Conservation (phyloP, 2,113 vertebrate genomes). For the Cyphomyrus discorhynchus region DNA sequence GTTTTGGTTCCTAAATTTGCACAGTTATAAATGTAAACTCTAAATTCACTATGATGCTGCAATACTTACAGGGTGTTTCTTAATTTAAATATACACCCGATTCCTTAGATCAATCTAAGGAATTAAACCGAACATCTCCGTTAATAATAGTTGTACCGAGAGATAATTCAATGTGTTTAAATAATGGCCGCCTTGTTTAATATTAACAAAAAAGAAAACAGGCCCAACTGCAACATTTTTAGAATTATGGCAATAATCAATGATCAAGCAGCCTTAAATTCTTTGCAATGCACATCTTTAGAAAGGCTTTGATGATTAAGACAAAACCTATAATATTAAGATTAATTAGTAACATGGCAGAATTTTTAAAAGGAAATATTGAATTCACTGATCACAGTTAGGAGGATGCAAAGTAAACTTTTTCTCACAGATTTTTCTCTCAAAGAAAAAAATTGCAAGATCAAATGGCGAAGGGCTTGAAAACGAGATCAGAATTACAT, state of each 20-base stretch:
- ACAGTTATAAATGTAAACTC: slow-evolving; percentile 10
- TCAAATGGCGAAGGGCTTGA: background rate
- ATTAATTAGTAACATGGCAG: background rate
- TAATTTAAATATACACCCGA: background rate
- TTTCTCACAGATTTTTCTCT: background rate
- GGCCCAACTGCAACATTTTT: background rate
- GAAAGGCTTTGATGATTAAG: background rate
- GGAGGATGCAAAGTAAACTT: background rate
- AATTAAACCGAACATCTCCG: background rate
- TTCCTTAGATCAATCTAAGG: background rate
- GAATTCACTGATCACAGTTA: background rate
- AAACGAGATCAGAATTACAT: background rate
- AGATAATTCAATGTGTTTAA: background rate
- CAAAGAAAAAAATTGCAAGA: background rate
- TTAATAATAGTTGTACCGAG: background rate
- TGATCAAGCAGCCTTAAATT: background rate
- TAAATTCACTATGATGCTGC: background rate
- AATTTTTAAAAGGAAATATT: background rate
- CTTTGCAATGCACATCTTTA: background rate
- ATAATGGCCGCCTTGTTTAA: background rate
- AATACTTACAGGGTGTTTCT: background rate
- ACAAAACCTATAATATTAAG: background rate
- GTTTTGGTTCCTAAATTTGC: slow-evolving; percentile 24
- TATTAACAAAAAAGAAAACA: background rate
- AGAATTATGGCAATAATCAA: background rate